Percentiles rank a stretch among this genome's conserved stretches.
Conservation (phyloP, 2,888 invertebrate genomes). For the Eupeodes latifasciatus region DNA sequence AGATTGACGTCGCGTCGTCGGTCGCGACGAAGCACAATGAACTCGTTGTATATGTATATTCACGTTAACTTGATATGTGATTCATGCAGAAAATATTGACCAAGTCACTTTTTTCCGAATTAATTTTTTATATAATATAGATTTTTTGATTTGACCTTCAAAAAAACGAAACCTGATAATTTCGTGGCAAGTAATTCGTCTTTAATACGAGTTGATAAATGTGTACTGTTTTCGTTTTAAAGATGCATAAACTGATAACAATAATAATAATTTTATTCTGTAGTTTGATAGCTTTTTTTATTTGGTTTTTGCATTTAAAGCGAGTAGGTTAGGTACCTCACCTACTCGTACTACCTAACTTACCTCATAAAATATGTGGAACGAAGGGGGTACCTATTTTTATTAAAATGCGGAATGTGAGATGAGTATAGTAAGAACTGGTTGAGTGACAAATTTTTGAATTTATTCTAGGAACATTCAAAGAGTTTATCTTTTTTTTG, state of each 20-base stretch:
- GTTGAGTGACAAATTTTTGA: constrained; percentile 21
- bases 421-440: constrained; percentile 23
- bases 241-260: background rate
- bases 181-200: constrained; percentile 32
- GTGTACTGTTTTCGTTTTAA: background rate
- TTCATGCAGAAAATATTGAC: constrained; percentile 61
- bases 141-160: constrained; percentile 56
- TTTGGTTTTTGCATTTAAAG: background rate
- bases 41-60: constrained; percentile 34
- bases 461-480: constrained; percentile 10
- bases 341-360: too few relatives aligned
- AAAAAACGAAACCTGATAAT: constrained; percentile 36
- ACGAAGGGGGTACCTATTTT: background rate
- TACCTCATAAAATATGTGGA: background rate
- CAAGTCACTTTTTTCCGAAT: constrained; percentile 10
- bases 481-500: background rate
- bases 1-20: too few relatives aligned
- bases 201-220: constrained; percentile 23
- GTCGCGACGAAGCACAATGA: constrained; percentile 54
- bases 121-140: constrained; percentile 10
- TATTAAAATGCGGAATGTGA: constrained; percentile 17
- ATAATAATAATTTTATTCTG: background rate
- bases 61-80: constrained; percentile 46
- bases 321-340: background rate
- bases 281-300: background rate